Evolutionary conservation across 2,113 vertebrate species (phyloP), one percentile per base, ranked within the genome.

Genomic region (Tonatia bakeri): DNA sequence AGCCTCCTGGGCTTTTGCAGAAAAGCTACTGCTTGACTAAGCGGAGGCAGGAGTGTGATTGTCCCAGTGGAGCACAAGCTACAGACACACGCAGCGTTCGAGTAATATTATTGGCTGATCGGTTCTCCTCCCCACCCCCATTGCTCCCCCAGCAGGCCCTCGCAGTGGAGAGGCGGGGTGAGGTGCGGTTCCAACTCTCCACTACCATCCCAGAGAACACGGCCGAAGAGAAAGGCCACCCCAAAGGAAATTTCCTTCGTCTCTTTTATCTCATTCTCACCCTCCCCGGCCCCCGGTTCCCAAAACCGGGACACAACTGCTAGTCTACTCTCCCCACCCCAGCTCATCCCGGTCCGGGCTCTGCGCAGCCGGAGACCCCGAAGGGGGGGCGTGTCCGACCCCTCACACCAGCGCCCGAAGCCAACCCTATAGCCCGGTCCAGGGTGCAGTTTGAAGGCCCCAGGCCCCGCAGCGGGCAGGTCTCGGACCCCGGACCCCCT

Each of bases 311-410:
- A 14, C 56, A 0, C 4, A 70, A 77, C 64, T 40, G 14, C 19
- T 9, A 0, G 7, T 43, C 81, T 33, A 26, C 59, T 52, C 47
- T 15, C 83, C 79, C 33, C 20, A 15, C 52, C 26, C 76, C 9
- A 0, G 52, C 12, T 64, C 36, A 16, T 0, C 28, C 17, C 0
- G 31, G 19, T 7, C 36, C 36, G 3, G 5, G 15, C 50, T 28
- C 45, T 0, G 40, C 31, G 28, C 70, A 5, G 87, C 52, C 5
- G 4, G 3, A 24, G 65, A 54, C 31, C 89, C 61, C 7, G 20
- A 50, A 5, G 4, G 40, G 94, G 87, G 91, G 97, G 94, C 80
- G 96, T 96, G 94, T 43, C 92, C 52, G 26, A 82, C 56, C 65
- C 31, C 54, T 26, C 70, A 17, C 45, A 4, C 28, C 36, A 1